Evolutionary conservation across 2,797 vertebrate genomes (phyloP), one percentile per base, ranked within the genome.

Genomic region (Smutsia temminckii): DNA sequence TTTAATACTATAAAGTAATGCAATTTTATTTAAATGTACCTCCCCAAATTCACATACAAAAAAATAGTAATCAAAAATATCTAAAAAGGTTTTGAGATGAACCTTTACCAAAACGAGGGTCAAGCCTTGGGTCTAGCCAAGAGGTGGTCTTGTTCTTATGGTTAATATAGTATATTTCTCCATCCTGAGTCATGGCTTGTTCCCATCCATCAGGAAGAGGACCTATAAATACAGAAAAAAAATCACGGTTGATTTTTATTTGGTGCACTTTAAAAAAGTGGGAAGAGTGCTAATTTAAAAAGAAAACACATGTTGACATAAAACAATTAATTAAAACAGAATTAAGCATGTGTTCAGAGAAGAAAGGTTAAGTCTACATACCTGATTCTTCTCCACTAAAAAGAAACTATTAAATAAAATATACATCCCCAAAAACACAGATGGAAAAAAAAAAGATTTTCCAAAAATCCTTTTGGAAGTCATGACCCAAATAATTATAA

Each of bases 141-240:
- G 99, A 99, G 97, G 99, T 99, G 97, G 99, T 99, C 98, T 99
- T 99, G 99, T 99, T 99, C 99, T 99, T 99, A 99, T 99, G 99
- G 99, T 99, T 99, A 98, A 99, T 99, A 98, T 99, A 99, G 99
- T 99, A 99, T 98, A 99, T 99, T 98, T 99, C 99, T 98, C 99
- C 99, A 98, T 99, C 99, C 98, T 99, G 99, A 98, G 99, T 99
- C 98, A 99, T 99, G 96, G 99, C 99, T 99, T 99, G 99, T 98
- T 99, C 99, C 99, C 99, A 99, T 98, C 99, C 99, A 85, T 99
- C 99, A 98, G 99, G 99, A 97, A 99, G 99, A 98, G 99, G 98
- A 99, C 99, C 99, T 99, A 98, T 95, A 98, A 98, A 98, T 97
- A 98, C 97, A 97, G 97, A 98, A 97, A 98, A 97, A 97, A 98